Base-by-base conservation (phyloP, 1,140 invertebrate species). In the Psix sp. region DNA sequence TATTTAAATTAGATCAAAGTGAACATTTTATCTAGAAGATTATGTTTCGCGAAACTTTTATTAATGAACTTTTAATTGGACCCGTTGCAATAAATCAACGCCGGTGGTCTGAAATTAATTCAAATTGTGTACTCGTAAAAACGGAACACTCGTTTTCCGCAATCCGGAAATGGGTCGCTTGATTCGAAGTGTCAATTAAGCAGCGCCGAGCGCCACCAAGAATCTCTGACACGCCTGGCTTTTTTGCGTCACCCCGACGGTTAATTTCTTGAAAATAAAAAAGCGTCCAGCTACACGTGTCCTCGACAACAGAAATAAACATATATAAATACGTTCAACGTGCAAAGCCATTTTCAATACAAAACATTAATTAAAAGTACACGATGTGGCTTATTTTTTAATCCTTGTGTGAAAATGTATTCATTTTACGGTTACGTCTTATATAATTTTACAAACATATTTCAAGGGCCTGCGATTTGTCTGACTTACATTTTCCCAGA, bases 161-260 rank as follows among this genome's bases (percentile, higher is more conserved):
- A 74, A 79, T 82, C 54, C 73, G 74, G 76, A 77, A 78, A 80
- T 17, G 43, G 46, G 40, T 39, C 46, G 48, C 51, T 52, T 49
- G 52, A 78, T 73, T 78, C 66, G 56, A 77, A 81, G 57, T 77
- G 74, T 81, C 80, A 86, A 86, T 84, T 83, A 86, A 80, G 75
- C 20, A 56, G 63, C 48, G 5, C 24, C 29, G 17, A 67, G 67
- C 59, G 62, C 71, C 75, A 45, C 54, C 46, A 45, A 65, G 65
- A 76, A 77, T 79, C 75, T 70, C 36, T 24, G 63, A 71, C 66
- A 77, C 60, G 74, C 62, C 74, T 51, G 73, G 45, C 51, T 60
- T 73, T 76, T 79, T 78, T 79, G 51, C 59, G 17, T 1, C 35
- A n/a, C 18, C 20, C 59, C n/a, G 52, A 29, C 66, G 54, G 48